These are phyloP conservation scores for Sorex maritimensis DNA, from an alignment of 2,797 vertebrate genomes.

Conservation along the genomic window DNA sequence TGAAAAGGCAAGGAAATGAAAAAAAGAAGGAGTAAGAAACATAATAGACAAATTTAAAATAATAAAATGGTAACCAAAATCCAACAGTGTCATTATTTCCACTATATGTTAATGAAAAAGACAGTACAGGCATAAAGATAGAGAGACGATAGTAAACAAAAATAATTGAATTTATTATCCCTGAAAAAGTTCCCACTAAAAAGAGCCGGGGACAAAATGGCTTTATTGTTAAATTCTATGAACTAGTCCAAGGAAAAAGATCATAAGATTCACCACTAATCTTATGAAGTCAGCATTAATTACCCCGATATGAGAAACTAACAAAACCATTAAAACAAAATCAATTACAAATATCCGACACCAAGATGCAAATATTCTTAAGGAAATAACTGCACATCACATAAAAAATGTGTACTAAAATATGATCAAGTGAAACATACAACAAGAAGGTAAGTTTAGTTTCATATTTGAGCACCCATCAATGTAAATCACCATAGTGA, in stretches of 20 bases:
- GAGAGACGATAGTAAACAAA: background rate
- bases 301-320: background rate
- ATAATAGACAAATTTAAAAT: background rate
- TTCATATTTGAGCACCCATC: background rate
- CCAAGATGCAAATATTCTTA: background rate
- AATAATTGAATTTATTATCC: too few relatives aligned
- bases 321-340: background rate
- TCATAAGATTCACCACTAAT: background rate
- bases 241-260: background rate
- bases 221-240: background rate
- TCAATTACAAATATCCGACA: background rate
- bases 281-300: background rate
- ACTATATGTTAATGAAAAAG: conserved; percentile 50
- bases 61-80: background rate
- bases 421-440: background rate
- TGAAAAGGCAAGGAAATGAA: background rate
- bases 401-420: background rate
- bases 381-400: background rate
- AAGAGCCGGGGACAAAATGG: background rate
- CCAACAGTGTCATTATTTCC: background rate
- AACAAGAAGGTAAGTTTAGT: background rate
- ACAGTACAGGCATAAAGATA: background rate
- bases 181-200: background rate
- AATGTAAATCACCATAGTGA: background rate
- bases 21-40: background rate